phyloP scores from a whole-genome alignment of 1,140 invertebrate species.

The Eupeodes corollae region DNA sequence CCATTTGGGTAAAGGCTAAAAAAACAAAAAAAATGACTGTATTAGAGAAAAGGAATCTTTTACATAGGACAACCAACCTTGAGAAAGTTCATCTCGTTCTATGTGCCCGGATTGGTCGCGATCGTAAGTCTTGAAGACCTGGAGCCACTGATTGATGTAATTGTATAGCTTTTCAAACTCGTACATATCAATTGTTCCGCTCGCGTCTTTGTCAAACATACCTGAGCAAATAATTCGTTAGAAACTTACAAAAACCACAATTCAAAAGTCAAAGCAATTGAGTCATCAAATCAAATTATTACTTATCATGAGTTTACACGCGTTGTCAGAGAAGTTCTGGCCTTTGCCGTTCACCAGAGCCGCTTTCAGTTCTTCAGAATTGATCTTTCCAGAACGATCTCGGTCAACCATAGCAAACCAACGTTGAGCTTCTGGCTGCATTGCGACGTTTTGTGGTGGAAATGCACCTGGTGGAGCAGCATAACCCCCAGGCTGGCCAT shows the following conservation, averaged over 20 bases:
- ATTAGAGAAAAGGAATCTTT: neutral
- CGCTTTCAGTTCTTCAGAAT: slow-evolving; percentile 61
- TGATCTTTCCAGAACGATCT: slow-evolving; percentile 73
- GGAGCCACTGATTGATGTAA: slow-evolving; percentile 81
- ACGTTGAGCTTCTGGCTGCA: slow-evolving; percentile 56
- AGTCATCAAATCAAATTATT: slow-evolving; percentile 22
- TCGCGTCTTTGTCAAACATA: slow-evolving; percentile 79
- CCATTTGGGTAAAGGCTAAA: slow-evolving; percentile 74
- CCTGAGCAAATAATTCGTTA: slow-evolving; percentile 38
- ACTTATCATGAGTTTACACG: slow-evolving; percentile 85
- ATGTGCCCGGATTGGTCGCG: slow-evolving; percentile 71
- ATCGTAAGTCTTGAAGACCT: slow-evolving; percentile 72
- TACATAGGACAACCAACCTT: slow-evolving; percentile 52
- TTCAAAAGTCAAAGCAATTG: neutral
- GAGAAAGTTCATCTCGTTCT: slow-evolving; percentile 64
- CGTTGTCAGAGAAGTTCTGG: slow-evolving; percentile 69
- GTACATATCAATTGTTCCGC: slow-evolving; percentile 73
- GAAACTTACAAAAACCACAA: neutral
- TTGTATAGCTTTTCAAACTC: slow-evolving; percentile 81
- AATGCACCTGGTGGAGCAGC: slow-evolving; percentile 31
- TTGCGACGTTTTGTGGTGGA: slow-evolving; percentile 28
- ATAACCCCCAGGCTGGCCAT: slow-evolving; percentile 15
- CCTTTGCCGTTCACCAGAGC: slow-evolving; percentile 81
- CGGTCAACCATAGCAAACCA: slow-evolving; percentile 76
- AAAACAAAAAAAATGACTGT: slow-evolving; percentile 12